Percentiles rank a stretch among this genome's conserved stretches.
phyloP scores from a whole-genome alignment of 2,113 vertebrate genomes.

The Centrocercus urophasianus region DNA sequence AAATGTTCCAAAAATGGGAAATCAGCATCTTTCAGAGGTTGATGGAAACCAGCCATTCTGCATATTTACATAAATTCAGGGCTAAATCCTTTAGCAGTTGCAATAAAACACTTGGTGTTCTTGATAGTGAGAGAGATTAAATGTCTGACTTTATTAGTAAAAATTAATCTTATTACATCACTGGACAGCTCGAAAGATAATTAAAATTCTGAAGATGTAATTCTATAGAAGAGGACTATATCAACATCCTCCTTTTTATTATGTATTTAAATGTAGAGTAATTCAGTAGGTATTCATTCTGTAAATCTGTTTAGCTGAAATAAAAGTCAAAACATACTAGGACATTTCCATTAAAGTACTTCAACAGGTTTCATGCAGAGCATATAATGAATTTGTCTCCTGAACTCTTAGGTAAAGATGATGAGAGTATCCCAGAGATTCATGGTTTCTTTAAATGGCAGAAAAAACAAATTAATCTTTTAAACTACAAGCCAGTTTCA shows the following conservation, averaged over 20 bases:
- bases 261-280: background rate
- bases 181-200: background rate
- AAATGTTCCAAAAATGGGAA: conserved; percentile 8
- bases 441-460: background rate
- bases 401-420: background rate
- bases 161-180: conserved; percentile 10
- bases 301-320: background rate
- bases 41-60: background rate
- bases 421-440: background rate
- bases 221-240: background rate
- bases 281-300: background rate
- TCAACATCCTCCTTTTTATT: background rate
- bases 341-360: background rate
- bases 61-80: background rate
- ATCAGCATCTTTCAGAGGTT: background rate
- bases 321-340: background rate
- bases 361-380: background rate
- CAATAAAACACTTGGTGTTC: background rate
- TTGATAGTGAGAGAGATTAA: background rate
- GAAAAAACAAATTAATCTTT: background rate
- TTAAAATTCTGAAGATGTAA: background rate
- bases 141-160: background rate
- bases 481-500: background rate
- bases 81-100: background rate
- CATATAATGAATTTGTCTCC: background rate